These are phyloP conservation scores for Limnephilus auricula DNA, from an alignment of 2,888 invertebrate species.

Conservation along the genomic window DNA sequence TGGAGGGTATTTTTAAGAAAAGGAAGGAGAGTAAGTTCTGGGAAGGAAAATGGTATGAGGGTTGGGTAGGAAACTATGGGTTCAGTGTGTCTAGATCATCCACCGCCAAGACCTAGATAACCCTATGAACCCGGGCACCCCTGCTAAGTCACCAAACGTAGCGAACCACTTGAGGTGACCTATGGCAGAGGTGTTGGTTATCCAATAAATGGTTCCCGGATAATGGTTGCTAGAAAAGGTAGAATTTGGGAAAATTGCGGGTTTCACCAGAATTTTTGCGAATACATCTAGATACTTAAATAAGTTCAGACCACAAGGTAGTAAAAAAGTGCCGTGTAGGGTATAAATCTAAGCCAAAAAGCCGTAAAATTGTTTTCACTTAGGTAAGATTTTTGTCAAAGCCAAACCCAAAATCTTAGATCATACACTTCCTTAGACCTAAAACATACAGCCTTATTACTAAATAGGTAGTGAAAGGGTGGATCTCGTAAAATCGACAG, in stretches of 20 bases:
- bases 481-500: slow-evolving; percentile 39
- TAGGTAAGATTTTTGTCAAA: background rate
- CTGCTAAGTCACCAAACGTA: too few relatives aligned
- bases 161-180: too few relatives aligned
- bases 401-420: slow-evolving; percentile 14
- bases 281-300: too few relatives aligned
- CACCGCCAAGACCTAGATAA: too few relatives aligned
- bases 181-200: too few relatives aligned
- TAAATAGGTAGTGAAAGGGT: background rate
- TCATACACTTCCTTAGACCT: slow-evolving; percentile 2
- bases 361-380: background rate
- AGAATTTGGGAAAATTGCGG: background rate
- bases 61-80: too few relatives aligned
- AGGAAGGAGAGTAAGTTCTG: too few relatives aligned
- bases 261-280: background rate
- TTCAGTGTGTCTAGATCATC: too few relatives aligned
- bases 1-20: too few relatives aligned
- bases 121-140: too few relatives aligned
- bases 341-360: background rate
- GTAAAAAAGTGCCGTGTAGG: background rate
- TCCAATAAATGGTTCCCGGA: too few relatives aligned
- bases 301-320: background rate
- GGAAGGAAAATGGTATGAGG: too few relatives aligned
- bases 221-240: background rate
- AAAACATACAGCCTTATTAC: background rate